Evolutionary conservation across 2,113 vertebrate species (phyloP).

Genomic region (Passer montanus): DNA sequence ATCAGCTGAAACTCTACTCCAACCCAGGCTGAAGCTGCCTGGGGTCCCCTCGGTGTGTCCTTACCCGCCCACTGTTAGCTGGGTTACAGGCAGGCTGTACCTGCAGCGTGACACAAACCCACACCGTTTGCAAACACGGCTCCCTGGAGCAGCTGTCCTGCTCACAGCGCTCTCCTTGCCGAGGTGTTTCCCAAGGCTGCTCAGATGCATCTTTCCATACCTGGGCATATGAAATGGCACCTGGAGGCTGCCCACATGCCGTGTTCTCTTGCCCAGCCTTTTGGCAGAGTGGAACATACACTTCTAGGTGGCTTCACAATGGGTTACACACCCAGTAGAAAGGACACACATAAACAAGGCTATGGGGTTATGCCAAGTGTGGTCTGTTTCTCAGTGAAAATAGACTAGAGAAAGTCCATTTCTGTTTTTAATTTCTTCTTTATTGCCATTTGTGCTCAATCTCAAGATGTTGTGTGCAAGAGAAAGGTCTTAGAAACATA

Average conservation of each 20-base stretch:
- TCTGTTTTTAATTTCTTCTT: not conserved
- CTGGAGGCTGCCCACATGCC: not conserved
- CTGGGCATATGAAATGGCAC: not conserved
- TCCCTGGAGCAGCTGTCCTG: not conserved
- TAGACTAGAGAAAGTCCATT: not conserved
- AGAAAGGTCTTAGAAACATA: not conserved
- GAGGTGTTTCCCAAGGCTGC: not conserved
- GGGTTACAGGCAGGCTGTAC: not conserved
- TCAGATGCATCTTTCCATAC: fast-evolving
- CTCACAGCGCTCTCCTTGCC: not conserved
- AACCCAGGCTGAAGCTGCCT: not conserved
- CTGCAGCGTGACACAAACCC: not conserved
- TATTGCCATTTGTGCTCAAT: not conserved
- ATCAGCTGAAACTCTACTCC: not conserved
- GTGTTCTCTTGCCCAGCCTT: not conserved
- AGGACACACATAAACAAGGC: not conserved
- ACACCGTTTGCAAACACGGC: fast-evolving
- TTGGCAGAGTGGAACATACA: not conserved
- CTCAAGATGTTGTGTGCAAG: not conserved
- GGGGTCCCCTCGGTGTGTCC: not conserved
- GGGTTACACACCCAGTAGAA: not conserved
- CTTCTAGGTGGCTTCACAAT: not conserved
- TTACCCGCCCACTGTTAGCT: not conserved
- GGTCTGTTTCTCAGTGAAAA: not conserved
- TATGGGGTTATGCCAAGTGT: not conserved